These are phyloP conservation scores for Cavia aperea DNA, from an alignment of 2,113 vertebrate species.

Conservation along the genomic window DNA sequence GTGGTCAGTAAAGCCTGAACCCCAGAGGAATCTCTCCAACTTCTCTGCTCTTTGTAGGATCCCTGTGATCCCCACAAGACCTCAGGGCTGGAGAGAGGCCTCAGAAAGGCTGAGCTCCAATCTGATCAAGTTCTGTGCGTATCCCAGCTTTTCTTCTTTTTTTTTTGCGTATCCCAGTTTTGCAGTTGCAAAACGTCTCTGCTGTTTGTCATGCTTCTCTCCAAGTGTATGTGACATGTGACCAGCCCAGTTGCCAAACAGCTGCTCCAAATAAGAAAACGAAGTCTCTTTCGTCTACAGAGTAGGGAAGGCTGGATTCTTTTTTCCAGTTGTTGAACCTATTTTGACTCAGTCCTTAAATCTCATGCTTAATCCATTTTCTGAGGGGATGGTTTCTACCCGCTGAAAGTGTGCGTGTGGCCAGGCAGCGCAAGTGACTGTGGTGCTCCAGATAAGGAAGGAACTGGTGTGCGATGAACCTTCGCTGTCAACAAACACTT, in stretches of 20 bases:
- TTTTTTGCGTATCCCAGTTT: too few species aligned
- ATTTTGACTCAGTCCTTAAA: neutral
- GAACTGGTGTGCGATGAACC: neutral
- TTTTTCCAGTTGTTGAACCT: neutral
- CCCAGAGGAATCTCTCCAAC: too few species aligned
- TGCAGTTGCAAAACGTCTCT: fast-evolving
- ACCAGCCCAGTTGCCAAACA: fast-evolving
- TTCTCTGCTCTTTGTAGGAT: neutral
- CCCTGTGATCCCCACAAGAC: neutral
- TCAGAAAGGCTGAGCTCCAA: neutral
- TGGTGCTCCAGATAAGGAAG: fast-evolving
- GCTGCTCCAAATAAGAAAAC: fast-evolving
- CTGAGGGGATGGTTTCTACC: neutral
- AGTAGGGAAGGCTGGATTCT: fast-evolving
- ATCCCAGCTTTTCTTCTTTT: too few species aligned
- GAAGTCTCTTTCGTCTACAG: too few species aligned
- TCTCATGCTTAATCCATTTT: neutral
- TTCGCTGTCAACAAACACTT: neutral
- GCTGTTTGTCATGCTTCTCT: fast-evolving
- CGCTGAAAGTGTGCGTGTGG: neutral
- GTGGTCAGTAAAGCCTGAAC: neutral
- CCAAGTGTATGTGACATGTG: fast-evolving
- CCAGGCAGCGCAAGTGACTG: fast-evolving
- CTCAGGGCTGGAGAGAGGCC: neutral
- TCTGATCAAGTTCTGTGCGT: fast-evolving